Evolutionary conservation across 1,140 invertebrate genomes (phyloP).

Genomic region (Pogonomyrmex californicus): DNA sequence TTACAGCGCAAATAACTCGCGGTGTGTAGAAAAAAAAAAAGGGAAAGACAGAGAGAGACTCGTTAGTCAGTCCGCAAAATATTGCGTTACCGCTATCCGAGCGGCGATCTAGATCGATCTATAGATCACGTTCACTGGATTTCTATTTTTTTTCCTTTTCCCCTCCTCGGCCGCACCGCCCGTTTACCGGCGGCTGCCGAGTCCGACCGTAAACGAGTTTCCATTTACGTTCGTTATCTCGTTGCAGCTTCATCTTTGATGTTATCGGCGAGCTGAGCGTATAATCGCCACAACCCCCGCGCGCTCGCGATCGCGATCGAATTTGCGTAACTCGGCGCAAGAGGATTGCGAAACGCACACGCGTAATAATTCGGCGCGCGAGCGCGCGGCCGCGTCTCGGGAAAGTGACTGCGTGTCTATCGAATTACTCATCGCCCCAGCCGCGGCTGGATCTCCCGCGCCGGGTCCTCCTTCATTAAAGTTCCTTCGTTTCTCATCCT

Average conservation of each 20-base stretch:
- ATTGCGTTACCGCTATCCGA: conserved; percentile 51
- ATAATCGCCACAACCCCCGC: background rate
- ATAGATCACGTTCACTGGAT: background rate
- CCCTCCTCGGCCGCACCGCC: background rate
- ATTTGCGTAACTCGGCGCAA: conserved; percentile 27
- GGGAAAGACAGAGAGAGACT: background rate
- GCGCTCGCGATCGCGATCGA: background rate
- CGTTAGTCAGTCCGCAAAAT: conserved; percentile 37
- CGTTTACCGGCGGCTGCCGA: background rate
- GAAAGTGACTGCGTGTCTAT: conserved; percentile 41
- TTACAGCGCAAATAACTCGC: background rate
- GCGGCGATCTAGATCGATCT: conserved; percentile 30
- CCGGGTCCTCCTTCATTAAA: background rate
- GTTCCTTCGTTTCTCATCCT: conserved; percentile 2
- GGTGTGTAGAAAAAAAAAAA: background rate
- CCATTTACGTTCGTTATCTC: background rate
- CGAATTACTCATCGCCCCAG: conserved; percentile 43
- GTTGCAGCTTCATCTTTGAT: background rate
- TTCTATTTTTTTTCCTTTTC: background rate
- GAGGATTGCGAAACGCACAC: conserved; percentile 11
- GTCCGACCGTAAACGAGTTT: background rate
- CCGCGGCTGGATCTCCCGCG: background rate
- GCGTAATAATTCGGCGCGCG: conserved; percentile 7
- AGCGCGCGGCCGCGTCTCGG: background rate
- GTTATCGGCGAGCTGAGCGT: background rate